Percentiles rank a stretch among this genome's conserved stretches.
Evolutionary conservation across 2,888 invertebrate genomes (phyloP).

Genomic region (Rhopalosiphum nymphaeae): DNA sequence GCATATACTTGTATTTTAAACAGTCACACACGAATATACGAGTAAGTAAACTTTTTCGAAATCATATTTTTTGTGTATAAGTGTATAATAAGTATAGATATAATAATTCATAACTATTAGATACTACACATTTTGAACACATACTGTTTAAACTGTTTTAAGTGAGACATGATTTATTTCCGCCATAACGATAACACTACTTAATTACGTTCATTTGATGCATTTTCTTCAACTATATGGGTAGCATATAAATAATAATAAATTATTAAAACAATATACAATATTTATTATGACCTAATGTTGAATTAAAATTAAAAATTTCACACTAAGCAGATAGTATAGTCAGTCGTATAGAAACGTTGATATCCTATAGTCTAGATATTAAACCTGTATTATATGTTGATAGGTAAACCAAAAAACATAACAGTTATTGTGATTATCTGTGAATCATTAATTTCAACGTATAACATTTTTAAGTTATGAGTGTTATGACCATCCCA

Average conservation of each 20-base stretch:
- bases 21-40: not conserved
- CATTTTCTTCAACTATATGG: not conserved
- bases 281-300: not conserved
- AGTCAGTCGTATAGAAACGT: not conserved
- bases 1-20: not conserved
- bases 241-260: not conserved
- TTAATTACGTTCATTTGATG: not conserved
- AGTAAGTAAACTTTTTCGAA: not conserved
- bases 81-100: not conserved
- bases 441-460: not conserved
- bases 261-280: not conserved
- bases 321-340: not conserved
- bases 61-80: not conserved
- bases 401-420: not conserved
- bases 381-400: not conserved
- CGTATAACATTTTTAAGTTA: not conserved
- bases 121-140: not conserved
- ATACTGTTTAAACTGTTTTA: not conserved
- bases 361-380: not conserved
- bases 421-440: not conserved
- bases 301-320: not conserved
- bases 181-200: not conserved
- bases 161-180: not conserved
- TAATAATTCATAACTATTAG: not conserved
- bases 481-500: not conserved